Conservation (phyloP, 2,113 vertebrate genomes). For the Tupaia chinensis region DNA sequence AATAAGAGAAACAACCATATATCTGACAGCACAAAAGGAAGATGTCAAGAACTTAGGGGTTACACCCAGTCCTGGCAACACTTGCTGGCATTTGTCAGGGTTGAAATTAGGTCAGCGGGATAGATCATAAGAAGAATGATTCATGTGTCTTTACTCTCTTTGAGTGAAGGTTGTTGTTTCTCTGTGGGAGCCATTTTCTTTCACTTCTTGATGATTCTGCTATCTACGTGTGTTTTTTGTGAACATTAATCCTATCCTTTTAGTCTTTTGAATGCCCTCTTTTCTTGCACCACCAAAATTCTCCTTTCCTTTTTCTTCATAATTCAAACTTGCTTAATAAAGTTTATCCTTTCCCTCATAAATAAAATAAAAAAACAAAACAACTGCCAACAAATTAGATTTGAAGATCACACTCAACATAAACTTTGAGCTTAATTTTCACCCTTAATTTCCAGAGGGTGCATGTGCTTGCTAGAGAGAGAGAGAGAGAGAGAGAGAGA, state of each 20-base stretch:
- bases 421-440: neutral
- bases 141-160: neutral
- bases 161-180: neutral
- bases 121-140: neutral
- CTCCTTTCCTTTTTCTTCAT: neutral
- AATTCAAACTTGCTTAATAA: neutral
- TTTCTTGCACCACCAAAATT: neutral
- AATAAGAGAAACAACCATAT: neutral
- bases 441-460: too few relatives aligned
- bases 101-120: neutral
- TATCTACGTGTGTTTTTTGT: neutral
- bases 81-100: neutral
- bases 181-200: neutral
- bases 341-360: neutral
- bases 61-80: neutral
- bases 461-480: too few relatives aligned
- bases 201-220: neutral
- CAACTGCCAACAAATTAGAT: neutral
- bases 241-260: neutral
- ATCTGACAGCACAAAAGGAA: neutral
- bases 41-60: neutral
- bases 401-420: neutral
- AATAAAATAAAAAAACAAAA: slow-evolving; percentile 14
- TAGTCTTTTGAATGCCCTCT: neutral
- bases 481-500: too few relatives aligned